Evolutionary conservation across 2,888 invertebrate genomes (phyloP), one percentile per base, ranked within the genome.

Genomic region (Saturnia pavonia): DNA sequence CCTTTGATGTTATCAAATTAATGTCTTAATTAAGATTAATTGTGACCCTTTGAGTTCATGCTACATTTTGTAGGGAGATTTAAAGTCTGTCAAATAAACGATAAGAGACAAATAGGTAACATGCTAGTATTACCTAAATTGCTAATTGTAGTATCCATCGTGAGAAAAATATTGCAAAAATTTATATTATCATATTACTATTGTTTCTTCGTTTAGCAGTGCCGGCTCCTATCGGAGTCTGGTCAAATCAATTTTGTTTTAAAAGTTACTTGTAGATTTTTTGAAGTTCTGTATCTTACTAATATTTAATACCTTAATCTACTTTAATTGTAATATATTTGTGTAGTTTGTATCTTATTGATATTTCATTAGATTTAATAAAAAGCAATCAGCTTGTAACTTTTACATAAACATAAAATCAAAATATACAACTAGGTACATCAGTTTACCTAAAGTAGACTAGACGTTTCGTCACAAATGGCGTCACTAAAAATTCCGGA

Each of bases 1-100:
- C 25, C 40, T 65, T 65, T 65, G 65, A 65, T n/a, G 65, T 16
- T 65, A 34, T 40, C n/a, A 40, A 40, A 34, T 65, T 65, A 65
- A 40, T 19, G 34, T n/a, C 65, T 25, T 54, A 67, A 66, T 51
- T 16, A 25, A 66, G 27, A 70, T 34, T 25, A 42, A 40, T 42
- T 51, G 25, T 40, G 22, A 16, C 51, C 40, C 40, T 66, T 66
- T 66, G 22, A 48, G 40, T 66, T 70, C 40, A 65, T 69, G 22
- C 16, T 22, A 22, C 25, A 42, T 54, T 40, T 42, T 43, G 40
- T 27, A 25, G 27, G 14, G 19, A 6, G 40, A 63, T 34, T 65
- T 16, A 65, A 34, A 40, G 11, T 65, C 8, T 40, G 8, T 9
- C 65, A 11, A 40, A 65, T 34, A 40, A 34, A 34, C 12, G 54